A percentile compares a stretch with the other conserved stretches of the same genome.
Evolutionary conservation across 1,140 invertebrate species (phyloP).

Genomic region (Colletes latitarsis): DNA sequence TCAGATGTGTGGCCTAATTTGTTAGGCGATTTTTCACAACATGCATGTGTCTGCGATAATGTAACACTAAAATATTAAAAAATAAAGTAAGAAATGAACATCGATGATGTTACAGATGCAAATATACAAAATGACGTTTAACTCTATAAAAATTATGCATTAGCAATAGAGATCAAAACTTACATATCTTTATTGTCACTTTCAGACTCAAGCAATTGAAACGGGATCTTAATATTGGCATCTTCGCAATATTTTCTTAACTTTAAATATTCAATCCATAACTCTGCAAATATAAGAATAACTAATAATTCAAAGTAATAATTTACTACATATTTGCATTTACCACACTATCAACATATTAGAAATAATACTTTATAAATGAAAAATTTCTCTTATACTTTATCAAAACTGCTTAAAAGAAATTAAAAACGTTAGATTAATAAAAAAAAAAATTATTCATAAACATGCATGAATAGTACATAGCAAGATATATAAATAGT

Average conservation of each 20-base stretch:
- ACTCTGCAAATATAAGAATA: slow-evolving; percentile 60
- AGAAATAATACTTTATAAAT: not conserved
- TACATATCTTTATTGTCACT: slow-evolving; percentile 43
- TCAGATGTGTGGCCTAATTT: not conserved
- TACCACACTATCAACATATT: not conserved
- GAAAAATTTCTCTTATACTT: not conserved
- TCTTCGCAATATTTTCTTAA: slow-evolving; percentile 42
- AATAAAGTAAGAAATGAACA: not conserved
- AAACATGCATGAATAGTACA: not conserved
- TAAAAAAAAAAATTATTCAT: not conserved
- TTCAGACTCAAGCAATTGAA: slow-evolving; percentile 3
- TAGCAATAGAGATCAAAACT: slow-evolving; percentile 27
- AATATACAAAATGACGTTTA: not conserved
- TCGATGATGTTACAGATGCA: not conserved
- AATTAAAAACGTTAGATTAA: not conserved
- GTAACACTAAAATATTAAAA: slow-evolving; percentile 23
- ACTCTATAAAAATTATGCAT: slow-evolving; percentile 15
- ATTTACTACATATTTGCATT: not conserved
- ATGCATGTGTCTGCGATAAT: not conserved
- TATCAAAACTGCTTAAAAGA: not conserved
- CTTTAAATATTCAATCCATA: slow-evolving; percentile 65
- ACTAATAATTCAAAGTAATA: not conserved
- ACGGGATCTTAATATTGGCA: slow-evolving; percentile 20
- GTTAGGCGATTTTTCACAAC: not conserved
- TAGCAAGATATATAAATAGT: not conserved